Conservation (phyloP, 2,888 invertebrate species). For the Tetrapedia diversipes region DNA sequence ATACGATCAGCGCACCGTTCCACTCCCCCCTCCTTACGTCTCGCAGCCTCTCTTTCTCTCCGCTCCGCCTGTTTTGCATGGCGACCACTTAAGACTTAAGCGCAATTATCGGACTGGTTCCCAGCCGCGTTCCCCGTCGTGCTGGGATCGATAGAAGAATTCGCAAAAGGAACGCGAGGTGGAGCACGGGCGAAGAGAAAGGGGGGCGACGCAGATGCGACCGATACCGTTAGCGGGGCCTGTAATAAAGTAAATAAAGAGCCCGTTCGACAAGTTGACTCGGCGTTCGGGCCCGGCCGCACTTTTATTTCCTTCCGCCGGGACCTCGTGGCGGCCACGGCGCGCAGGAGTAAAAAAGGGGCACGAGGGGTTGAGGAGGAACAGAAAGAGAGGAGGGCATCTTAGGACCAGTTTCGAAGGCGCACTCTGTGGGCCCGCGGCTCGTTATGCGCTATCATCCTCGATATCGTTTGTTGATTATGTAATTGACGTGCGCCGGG, state of each 20-base stretch:
- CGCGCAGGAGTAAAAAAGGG: slow-evolving; percentile 38
- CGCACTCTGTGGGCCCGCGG: not conserved
- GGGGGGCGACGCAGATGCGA: slow-evolving; percentile 66
- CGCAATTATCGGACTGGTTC: slow-evolving; percentile 61
- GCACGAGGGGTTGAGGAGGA: not conserved
- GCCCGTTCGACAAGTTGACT: slow-evolving; percentile 71
- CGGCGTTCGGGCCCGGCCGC: slow-evolving; percentile 65
- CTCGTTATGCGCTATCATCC: slow-evolving; percentile 70
- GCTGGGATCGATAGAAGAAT: slow-evolving; percentile 73
- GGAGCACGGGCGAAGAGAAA: not conserved
- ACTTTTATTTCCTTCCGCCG: slow-evolving; percentile 71
- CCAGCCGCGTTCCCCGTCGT: slow-evolving; percentile 25
- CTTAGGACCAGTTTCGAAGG: slow-evolving; percentile 59
- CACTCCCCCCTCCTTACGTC: not conserved
- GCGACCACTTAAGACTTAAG: slow-evolving; percentile 58
- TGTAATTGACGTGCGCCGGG: slow-evolving; percentile 71
- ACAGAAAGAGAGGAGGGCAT: slow-evolving; percentile 31
- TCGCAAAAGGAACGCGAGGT: slow-evolving; percentile 58
- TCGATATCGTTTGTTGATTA: slow-evolving; percentile 70
- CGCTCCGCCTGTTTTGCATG: slow-evolving; percentile 33
- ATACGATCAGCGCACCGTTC: slow-evolving; percentile 8
- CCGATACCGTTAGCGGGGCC: slow-evolving; percentile 80
- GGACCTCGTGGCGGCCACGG: slow-evolving; percentile 46
- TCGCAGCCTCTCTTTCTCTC: not conserved
- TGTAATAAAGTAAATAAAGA: slow-evolving; percentile 82